Evolutionary conservation across 2,113 vertebrate genomes (phyloP).

Genomic region (Dasyornis broadbenti): DNA sequence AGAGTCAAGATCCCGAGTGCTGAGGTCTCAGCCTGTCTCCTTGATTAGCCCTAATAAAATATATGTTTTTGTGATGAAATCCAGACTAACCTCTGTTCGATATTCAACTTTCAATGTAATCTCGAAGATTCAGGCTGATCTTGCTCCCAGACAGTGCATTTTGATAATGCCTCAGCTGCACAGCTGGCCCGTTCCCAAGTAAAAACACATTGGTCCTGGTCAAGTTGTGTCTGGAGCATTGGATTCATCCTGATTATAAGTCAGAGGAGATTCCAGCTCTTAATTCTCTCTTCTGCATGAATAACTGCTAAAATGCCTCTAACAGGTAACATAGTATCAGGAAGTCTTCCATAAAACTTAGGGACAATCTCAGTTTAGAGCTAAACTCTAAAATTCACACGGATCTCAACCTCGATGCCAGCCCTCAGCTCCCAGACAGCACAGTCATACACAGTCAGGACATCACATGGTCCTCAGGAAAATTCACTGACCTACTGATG

Average conservation of each 20-base stretch:
- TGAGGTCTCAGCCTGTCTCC: not conserved
- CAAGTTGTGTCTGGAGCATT: not conserved
- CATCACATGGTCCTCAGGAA: not conserved
- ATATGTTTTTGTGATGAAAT: not conserved
- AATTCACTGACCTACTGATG: not conserved
- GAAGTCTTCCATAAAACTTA: not conserved
- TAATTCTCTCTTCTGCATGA: not conserved
- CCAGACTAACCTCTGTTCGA: not conserved
- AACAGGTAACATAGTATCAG: not conserved
- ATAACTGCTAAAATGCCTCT: not conserved
- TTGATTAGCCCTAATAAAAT: not conserved
- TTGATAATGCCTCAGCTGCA: not conserved
- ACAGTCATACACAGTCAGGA: not conserved
- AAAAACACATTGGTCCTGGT: not conserved
- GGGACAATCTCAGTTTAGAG: not conserved
- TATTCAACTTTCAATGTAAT: not conserved
- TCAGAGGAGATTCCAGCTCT: not conserved
- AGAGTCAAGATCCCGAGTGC: accelerated
- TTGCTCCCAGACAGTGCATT: not conserved
- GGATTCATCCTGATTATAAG: not conserved
- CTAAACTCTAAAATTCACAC: not conserved
- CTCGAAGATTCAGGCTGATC: not conserved
- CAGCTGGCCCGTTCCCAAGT: not conserved
- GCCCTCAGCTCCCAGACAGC: not conserved
- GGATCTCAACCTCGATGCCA: not conserved